These are phyloP conservation scores for Stramonita haemastoma DNA, from an alignment of 2,888 invertebrate species.

Conservation along the genomic window DNA sequence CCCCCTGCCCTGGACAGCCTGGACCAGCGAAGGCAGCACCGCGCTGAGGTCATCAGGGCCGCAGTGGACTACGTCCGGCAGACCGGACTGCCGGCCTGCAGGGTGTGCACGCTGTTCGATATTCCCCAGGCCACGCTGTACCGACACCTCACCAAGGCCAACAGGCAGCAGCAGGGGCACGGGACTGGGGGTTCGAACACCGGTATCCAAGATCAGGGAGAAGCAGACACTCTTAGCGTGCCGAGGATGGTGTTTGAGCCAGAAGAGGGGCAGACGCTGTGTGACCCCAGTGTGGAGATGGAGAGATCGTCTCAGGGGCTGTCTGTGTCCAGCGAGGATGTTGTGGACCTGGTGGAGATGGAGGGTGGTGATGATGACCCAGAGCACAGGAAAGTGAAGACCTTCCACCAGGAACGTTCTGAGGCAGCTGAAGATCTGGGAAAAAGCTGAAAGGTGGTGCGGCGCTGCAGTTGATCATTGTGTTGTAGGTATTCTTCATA, in stretches of 20 bases:
- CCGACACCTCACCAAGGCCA: constrained; percentile 32
- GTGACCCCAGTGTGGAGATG: neutral
- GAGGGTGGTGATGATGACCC: neutral
- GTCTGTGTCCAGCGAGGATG: neutral
- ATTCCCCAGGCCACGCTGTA: constrained; percentile 34
- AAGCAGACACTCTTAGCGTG: too few species aligned
- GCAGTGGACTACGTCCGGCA: constrained; percentile 25
- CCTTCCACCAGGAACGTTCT: neutral
- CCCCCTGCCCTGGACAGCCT: neutral
- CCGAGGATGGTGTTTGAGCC: neutral
- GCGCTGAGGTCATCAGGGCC: constrained; percentile 7
- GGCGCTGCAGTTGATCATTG: too few species aligned
- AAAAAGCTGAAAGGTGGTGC: neutral
- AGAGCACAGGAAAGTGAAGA: neutral
- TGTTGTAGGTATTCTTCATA: too few species aligned
- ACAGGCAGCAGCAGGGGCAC: neutral
- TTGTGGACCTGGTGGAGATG: neutral
- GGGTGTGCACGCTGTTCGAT: constrained; percentile 29
- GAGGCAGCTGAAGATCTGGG: neutral
- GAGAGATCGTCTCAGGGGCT: neutral
- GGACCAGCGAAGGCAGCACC: constrained; percentile 18
- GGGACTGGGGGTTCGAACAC: neutral
- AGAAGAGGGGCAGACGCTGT: neutral
- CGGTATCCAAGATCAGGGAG: neutral
- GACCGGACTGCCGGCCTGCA: constrained; percentile 8